A percentile compares a stretch with the other conserved stretches of the same genome.
Evolutionary conservation across 2,888 invertebrate species (phyloP).

Genomic region (Lasiommata megera): DNA sequence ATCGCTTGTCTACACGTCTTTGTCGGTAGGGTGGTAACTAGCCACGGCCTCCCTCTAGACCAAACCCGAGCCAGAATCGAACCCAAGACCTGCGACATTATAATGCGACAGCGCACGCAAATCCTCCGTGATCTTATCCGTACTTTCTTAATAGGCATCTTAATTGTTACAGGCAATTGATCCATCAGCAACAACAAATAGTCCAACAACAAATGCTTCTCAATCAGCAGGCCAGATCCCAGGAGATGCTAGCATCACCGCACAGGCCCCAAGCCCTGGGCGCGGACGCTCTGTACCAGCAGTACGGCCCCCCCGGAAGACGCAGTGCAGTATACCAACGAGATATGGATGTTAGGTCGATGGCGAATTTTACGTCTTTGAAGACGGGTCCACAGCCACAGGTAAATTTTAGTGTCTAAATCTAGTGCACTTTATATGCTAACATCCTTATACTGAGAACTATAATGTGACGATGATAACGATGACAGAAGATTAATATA

Average conservation of each 20-base stretch:
- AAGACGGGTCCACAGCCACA: conserved; percentile 67
- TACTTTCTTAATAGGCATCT: background rate
- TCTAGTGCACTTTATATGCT: no score
- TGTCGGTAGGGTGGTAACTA: no score
- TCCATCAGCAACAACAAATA: conserved; percentile 77
- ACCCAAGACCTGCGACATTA: no score
- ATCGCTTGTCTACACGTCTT: no score
- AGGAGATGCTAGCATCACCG: conserved; percentile 77
- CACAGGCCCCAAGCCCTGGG: conserved; percentile 66
- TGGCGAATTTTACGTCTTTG: conserved; percentile 73
- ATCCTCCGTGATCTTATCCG: no score
- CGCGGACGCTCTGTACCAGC: conserved; percentile 73
- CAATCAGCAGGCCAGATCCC: conserved; percentile 78
- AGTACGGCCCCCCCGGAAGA: conserved; percentile 70
- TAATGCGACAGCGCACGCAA: no score
- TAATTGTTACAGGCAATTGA: conserved; percentile 54
- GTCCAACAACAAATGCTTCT: conserved; percentile 75
- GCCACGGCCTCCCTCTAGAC: no score
- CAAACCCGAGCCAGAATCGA: no score
- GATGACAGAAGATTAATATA: no score
- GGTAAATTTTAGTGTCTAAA: conserved; percentile 47
- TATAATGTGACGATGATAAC: no score
- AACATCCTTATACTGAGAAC: no score
- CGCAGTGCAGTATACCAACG: conserved; percentile 71
- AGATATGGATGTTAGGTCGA: conserved; percentile 67